Conservation (phyloP, 2,888 invertebrate species). For the Lumbricus terrestris region DNA sequence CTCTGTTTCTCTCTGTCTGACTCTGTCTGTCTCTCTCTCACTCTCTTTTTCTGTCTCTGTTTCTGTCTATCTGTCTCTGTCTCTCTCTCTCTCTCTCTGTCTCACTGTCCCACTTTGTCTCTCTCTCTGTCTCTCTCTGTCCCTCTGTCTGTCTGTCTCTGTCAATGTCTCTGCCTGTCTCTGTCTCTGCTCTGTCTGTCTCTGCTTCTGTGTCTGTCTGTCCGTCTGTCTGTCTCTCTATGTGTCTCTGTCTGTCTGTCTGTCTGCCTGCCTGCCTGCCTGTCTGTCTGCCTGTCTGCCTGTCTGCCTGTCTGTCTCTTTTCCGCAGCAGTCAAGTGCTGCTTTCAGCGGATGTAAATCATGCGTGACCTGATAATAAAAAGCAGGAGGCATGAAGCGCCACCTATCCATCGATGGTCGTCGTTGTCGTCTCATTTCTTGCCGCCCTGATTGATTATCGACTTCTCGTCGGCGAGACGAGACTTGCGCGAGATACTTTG, state of each 20-base stretch:
- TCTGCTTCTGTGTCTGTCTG: no score
- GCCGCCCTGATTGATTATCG: neutral
- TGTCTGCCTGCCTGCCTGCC: neutral
- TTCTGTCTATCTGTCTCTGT: no score
- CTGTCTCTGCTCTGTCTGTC: no score
- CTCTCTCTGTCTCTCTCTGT: no score
- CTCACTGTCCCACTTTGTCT: no score
- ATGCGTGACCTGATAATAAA: neutral
- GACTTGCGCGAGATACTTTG: slow-evolving; percentile 3
- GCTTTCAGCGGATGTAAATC: neutral
- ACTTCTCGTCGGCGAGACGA: slow-evolving; percentile 3
- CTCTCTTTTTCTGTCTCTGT: no score
- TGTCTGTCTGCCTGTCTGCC: neutral
- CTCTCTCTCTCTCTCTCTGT: no score
- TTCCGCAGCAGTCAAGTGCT: neutral
- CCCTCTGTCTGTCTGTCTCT: no score
- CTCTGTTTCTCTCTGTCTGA: no score
- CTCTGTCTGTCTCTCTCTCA: no score
- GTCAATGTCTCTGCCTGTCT: no score
- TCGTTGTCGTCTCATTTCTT: neutral
- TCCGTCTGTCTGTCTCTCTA: neutral
- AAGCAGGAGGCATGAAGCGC: neutral
- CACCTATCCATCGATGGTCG: neutral
- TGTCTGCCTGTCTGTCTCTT: neutral
- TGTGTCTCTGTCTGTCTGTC: neutral